Percentiles rank a stretch among this genome's conserved stretches.
Evolutionary conservation across 2,113 vertebrate species (phyloP).

Genomic region (Artemisiospiza belli): DNA sequence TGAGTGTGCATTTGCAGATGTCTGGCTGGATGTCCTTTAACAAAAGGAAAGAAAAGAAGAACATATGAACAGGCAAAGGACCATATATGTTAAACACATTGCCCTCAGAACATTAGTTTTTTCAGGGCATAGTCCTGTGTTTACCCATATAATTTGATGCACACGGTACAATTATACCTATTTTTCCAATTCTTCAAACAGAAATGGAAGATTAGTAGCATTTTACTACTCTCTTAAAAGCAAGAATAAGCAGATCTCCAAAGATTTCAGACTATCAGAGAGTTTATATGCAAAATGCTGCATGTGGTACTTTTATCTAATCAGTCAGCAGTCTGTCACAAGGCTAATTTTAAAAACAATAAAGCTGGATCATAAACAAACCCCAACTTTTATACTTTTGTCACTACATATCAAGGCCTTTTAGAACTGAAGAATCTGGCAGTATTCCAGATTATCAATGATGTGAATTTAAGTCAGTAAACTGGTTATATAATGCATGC

Average conservation of each 20-base stretch:
- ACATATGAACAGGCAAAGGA: not conserved
- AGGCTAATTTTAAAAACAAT: not conserved
- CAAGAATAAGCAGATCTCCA: not conserved
- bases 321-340: not conserved
- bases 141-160: not conserved
- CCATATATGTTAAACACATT: not conserved
- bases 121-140: not conserved
- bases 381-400: not conserved
- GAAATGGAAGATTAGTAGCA: not conserved
- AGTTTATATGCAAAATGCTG: not conserved
- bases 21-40: slow-evolving; percentile 79
- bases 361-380: not conserved
- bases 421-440: not conserved
- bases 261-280: not conserved
- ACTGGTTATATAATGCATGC: not conserved
- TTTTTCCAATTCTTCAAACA: not conserved
- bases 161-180: not conserved
- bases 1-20: slow-evolving; percentile 78
- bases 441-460: not conserved
- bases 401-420: not conserved
- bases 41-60: not conserved
- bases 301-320: not conserved
- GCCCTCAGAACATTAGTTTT: not conserved
- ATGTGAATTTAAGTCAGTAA: not conserved
- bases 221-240: not conserved